Base-by-base conservation (phyloP, 2,888 invertebrate genomes). In the Encarsia formosa region DNA sequence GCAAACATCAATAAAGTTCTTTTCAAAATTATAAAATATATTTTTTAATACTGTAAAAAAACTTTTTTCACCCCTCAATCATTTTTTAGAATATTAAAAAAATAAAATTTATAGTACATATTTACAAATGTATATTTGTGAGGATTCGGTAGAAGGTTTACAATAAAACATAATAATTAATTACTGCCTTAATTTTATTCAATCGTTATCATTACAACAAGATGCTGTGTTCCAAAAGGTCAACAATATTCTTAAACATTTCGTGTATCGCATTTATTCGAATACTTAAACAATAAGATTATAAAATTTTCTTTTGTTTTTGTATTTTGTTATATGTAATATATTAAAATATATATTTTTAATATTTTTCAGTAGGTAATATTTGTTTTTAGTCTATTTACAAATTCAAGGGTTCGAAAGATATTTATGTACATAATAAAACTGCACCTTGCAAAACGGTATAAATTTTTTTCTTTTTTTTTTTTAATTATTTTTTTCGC, bases 331-430 rank as follows among this genome's bases (percentile, higher is more conserved):
- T 69, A 69, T 70, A 70, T 67, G 67, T 66, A 70, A 73, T 73
- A 71, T 72, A 73, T 72, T 73, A 72, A 73, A 73, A 73, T 71
- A 73, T 72, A 73, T 66, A 69, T 63, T 70, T 70, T 69, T 69
- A 68, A 69, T 71, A 66, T 68, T 68, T 59, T 68, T 66, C 62
- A 63, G 63, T 61, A 62, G 58, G 58, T 65, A 64, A 65, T 63
- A 54, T 54, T 44, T 54, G 47, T 53, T 44, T 56, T 39, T 59
- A 63, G 64, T 65, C 51, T 69, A 70, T 70, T 52, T 70, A 72
- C 71, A 71, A 63, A 66, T 57, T 52, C 61, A 59, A 59, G 54
- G 65, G 13, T 13, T 19, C 42, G 34, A 18, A 15, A 52, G 18
- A 56, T 46, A 41, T 63, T 56, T 71, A 69, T 70, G 56, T 71